A percentile compares a stretch with the other conserved stretches of the same genome.
Evolutionary conservation across 1,140 invertebrate species (phyloP).

Genomic region (Heliconius hewitsoni): DNA sequence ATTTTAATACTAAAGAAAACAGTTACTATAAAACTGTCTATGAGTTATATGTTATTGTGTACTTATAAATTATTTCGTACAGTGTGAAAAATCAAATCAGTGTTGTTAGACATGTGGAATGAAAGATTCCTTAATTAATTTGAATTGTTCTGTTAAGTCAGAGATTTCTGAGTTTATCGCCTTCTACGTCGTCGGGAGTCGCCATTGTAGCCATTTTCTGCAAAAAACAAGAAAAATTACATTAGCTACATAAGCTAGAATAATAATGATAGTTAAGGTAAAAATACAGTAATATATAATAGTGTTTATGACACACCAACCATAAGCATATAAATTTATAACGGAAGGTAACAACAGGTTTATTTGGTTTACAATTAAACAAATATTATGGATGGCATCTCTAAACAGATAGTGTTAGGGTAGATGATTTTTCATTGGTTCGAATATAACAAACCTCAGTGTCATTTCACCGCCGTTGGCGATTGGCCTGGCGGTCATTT

Average conservation of each 20-base stretch:
- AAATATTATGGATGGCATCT: conserved; percentile 42
- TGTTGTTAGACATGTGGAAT: conserved; percentile 51
- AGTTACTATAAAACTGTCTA: conserved; percentile 21
- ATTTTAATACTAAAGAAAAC: conserved; percentile 29
- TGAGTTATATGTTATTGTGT: conserved; percentile 1
- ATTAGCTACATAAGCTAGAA: background rate
- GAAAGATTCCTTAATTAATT: conserved; percentile 39
- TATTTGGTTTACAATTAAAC: conserved; percentile 15
- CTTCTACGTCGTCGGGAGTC: conserved; percentile 73
- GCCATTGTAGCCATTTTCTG: conserved; percentile 76
- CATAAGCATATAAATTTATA: conserved; percentile 34
- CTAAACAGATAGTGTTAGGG: conserved; percentile 51
- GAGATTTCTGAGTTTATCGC: conserved; percentile 52
- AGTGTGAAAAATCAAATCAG: conserved; percentile 18
- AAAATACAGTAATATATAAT: conserved; percentile 23
- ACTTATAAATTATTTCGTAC: conserved; percentile 11
- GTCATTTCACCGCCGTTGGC: conserved; percentile 66
- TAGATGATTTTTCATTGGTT: conserved; percentile 73
- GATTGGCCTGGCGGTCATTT: conserved; percentile 78
- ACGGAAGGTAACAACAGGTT: background rate
- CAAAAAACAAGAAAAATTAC: conserved; percentile 51
- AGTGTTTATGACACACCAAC: conserved; percentile 44
- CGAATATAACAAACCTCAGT: conserved; percentile 77
- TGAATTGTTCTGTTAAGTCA: conserved; percentile 26
- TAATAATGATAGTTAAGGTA: conserved; percentile 12